Evolutionary conservation across 2,888 invertebrate genomes (phyloP).

Genomic region (Cerastoderma edule): DNA sequence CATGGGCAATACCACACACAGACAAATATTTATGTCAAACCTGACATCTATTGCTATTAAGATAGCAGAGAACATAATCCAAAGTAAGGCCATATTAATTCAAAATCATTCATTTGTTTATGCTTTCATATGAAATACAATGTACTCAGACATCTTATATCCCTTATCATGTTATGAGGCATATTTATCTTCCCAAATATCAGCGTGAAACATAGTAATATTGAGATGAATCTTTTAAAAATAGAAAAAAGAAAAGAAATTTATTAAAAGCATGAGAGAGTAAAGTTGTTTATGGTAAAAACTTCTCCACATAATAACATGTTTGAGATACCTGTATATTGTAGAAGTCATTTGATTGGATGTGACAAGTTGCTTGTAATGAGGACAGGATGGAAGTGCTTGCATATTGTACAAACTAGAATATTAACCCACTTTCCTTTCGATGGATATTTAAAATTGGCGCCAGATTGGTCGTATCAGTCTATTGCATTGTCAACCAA

Average conservation of each 20-base stretch:
- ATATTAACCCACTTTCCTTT: conserved; percentile 6
- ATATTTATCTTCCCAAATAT: too few species aligned
- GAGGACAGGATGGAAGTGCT: too few species aligned
- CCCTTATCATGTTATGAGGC: too few species aligned
- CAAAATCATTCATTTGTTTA: conserved; percentile 23
- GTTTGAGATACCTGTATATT: too few species aligned
- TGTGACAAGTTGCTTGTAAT: too few species aligned
- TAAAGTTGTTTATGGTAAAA: too few species aligned
- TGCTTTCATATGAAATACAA: conserved; percentile 15
- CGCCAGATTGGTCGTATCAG: conserved; percentile 17
- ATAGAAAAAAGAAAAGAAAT: too few species aligned
- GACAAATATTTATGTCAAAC: conserved; percentile 19
- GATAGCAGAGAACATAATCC: conserved; percentile 7
- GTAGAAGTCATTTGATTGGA: too few species aligned
- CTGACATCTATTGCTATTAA: conserved; percentile 15
- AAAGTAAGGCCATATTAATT: conserved; percentile 8
- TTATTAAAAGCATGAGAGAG: too few species aligned
- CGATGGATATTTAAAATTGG: conserved; percentile 16
- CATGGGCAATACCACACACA: conserved; percentile 9
- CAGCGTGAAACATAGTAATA: too few species aligned
- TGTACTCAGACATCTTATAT: conserved; percentile 2
- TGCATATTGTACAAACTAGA: conserved; percentile 1
- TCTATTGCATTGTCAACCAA: conserved; percentile 8
- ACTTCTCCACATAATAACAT: too few species aligned
- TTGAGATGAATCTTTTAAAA: too few species aligned